A percentile compares a stretch with the other conserved stretches of the same genome.
Evolutionary conservation across 2,113 vertebrate species (phyloP).

Genomic region (Tachysurus vachellii): DNA sequence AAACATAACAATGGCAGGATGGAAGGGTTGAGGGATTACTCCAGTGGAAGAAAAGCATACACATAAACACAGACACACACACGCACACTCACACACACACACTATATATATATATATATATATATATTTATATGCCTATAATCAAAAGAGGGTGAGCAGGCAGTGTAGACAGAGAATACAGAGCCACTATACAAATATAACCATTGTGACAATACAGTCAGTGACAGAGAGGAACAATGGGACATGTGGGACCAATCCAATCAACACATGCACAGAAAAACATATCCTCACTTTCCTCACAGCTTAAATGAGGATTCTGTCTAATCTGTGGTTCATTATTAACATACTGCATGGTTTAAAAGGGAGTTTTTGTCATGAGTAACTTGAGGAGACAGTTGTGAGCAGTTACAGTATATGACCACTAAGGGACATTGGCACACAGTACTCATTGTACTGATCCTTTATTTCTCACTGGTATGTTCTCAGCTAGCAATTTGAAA

Average conservation of each 20-base stretch:
- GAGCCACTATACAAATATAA: conserved; percentile 47
- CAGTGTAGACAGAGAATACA: not conserved
- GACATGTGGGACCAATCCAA: conserved; percentile 39
- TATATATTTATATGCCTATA: not conserved
- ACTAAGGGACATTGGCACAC: conserved; percentile 56
- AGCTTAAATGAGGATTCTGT: not conserved
- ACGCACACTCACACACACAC: not conserved
- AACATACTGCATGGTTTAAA: not conserved
- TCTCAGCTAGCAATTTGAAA: not conserved
- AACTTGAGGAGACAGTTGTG: not conserved
- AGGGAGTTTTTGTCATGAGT: not conserved
- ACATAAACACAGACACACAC: not conserved
- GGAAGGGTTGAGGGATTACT: not conserved
- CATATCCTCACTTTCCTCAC: not conserved
- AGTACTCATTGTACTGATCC: conserved; percentile 9
- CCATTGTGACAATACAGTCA: conserved; percentile 43
- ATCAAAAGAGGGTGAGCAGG: not conserved
- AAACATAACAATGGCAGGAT: not conserved
- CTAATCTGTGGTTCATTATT: not conserved
- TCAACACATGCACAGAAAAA: conserved; percentile 20
- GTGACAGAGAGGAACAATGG: conserved; percentile 47
- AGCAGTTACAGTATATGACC: conserved; percentile 43
- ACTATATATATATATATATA: too few species aligned
- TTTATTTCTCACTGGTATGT: not conserved
- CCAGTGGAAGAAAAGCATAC: not conserved